phyloP scores from a whole-genome alignment of 2,113 vertebrate genomes.

The Prochilodus magdalenae region DNA sequence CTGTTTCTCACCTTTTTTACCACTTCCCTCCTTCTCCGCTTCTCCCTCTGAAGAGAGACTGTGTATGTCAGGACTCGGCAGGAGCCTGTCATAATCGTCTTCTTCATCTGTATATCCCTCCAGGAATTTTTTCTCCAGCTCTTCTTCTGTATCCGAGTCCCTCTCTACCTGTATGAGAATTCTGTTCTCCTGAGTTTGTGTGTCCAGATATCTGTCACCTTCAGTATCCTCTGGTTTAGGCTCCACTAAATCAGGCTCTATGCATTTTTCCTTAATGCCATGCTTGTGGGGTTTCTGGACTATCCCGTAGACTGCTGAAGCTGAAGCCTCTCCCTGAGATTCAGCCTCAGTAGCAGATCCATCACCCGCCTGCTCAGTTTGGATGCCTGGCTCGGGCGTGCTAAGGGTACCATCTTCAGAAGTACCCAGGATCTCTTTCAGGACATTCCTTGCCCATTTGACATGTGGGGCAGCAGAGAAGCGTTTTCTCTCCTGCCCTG shows the following conservation, averaged over 20 bases:
- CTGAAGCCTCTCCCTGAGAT: slow-evolving; percentile 13
- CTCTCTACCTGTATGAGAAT: slow-evolving; percentile 20
- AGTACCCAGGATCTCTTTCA: slow-evolving; percentile 71
- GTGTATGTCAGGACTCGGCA: slow-evolving; percentile 1
- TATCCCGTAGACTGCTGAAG: slow-evolving; percentile 21
- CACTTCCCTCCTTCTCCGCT: slow-evolving; percentile 25
- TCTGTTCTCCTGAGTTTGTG: slow-evolving; percentile 49
- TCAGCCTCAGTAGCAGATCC: background rate
- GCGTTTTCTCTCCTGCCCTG: slow-evolving; percentile 64
- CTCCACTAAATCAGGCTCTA: background rate
- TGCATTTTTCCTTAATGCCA: background rate
- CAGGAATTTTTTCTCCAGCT: slow-evolving; percentile 41
- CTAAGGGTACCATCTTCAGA: slow-evolving; percentile 56
- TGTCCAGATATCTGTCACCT: slow-evolving; percentile 53
- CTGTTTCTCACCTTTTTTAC: slow-evolving; percentile 5
- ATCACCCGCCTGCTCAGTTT: background rate
- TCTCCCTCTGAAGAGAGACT: slow-evolving; percentile 38
- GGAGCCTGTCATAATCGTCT: slow-evolving; percentile 5
- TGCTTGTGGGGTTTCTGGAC: slow-evolving; percentile 33
- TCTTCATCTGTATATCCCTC: slow-evolving; percentile 38
- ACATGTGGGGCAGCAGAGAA: slow-evolving; percentile 76
- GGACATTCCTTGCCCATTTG: slow-evolving; percentile 75
- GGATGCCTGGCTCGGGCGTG: slow-evolving; percentile 12
- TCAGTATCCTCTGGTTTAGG: background rate
- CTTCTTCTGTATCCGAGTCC: slow-evolving; percentile 24